phyloP scores from a whole-genome alignment of 2,888 invertebrate species.

The Plusia festucae region DNA sequence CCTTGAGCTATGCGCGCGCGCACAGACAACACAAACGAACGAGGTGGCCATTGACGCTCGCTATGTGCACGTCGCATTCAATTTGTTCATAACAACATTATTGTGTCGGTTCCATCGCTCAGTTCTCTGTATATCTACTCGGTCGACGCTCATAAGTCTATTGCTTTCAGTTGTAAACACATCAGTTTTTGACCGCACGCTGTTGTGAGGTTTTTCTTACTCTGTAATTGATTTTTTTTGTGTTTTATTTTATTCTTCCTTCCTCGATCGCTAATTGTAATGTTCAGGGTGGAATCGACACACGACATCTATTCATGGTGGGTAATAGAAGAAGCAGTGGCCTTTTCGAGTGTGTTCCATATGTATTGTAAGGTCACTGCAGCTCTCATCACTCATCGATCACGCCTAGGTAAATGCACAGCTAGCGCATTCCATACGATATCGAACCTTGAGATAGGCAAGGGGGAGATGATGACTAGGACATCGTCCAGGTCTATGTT shows the following conservation, averaged over 20 bases:
- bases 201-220: constrained; percentile 11
- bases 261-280: constrained; percentile 26
- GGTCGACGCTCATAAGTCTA: neutral
- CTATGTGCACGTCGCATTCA: constrained; percentile 79
- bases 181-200: neutral
- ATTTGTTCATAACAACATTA: constrained; percentile 51
- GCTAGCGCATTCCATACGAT: constrained; percentile 66
- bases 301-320: constrained; percentile 53
- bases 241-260: constrained; percentile 6
- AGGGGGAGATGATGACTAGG: constrained; percentile 15
- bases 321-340: constrained; percentile 58
- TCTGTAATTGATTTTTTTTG: constrained; percentile 1
- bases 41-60: constrained; percentile 90
- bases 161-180: constrained; percentile 1
- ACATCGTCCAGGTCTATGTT: constrained; percentile 21
- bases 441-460: constrained; percentile 23
- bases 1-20: constrained; percentile 94
- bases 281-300: constrained; percentile 66
- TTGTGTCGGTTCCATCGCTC: constrained; percentile 57
- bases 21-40: constrained; percentile 94
- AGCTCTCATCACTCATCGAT: constrained; percentile 66
- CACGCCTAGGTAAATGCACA: constrained; percentile 75
- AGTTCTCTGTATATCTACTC: constrained; percentile 30
- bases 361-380: constrained; percentile 59
- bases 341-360: constrained; percentile 49